Evolutionary conservation across 2,888 invertebrate species (phyloP), one percentile per base, ranked within the genome.

Genomic region (Bhutanitis thaidina): DNA sequence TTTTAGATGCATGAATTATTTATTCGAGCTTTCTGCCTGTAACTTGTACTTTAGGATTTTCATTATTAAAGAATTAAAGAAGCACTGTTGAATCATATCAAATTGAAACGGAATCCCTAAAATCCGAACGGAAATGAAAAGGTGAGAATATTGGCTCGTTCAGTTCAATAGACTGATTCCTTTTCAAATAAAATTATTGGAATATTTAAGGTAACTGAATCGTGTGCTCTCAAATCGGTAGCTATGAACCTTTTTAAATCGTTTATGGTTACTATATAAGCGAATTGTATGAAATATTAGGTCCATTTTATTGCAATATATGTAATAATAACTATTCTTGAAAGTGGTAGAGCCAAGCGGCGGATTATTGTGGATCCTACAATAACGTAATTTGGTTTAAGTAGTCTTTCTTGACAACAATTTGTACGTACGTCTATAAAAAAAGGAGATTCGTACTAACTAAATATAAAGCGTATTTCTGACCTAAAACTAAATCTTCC

Each of bases 41-140:
- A 8, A 15, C 37, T 37, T 37, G 20, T 37, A 37, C 16, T 20
- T 16, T 10, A 16, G 20, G 16, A 0, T 37, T 3, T 16, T 9
- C 20, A 15, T 20, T 44, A 38, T 49, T 43, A 32, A 38, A 49
- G 38, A 45, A 45, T 45, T 45, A 35, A 15, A 35, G 34, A n/a
- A 20, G 41, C 52, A 49, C 55, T 49, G 38, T 55, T 54, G 47
- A 52, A 43, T 54, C 53, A 51, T 61, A 60, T 63, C 59, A 60
- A 59, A 61, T 59, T 59, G 55, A 49, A 50, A 35, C 45, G 51
- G 56, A 59, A 60, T 63, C 61, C 57, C 57, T 55, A 56, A 57
- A 59, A 58, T 57, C 58, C 57, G 44, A 36, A 41, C 49, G 52
- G 45, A 47, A 57, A 59, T 60, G 63, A 56, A 55, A 54, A 52